phyloP scores from a whole-genome alignment of 2,113 vertebrate genomes.

The Albula glossodonta region DNA sequence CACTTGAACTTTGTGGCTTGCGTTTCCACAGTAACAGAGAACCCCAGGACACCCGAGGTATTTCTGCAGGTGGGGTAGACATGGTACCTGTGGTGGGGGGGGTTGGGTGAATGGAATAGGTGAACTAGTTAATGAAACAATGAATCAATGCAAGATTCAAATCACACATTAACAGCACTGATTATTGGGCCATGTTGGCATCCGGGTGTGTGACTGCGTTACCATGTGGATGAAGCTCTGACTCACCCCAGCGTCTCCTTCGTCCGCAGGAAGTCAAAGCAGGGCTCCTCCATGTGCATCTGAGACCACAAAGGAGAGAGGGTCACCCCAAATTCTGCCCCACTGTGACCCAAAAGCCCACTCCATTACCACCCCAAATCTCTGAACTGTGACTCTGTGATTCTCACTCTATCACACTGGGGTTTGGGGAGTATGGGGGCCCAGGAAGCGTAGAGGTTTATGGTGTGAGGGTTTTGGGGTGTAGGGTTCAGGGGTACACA shows the following conservation, averaged over 20 bases:
- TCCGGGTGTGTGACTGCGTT: not conserved
- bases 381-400: too few species aligned
- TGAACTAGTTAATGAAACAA: not conserved
- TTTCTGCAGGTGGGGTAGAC: slow-evolving; percentile 94
- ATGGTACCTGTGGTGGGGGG: slow-evolving; percentile 76
- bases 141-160: not conserved
- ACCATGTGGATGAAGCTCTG: not conserved
- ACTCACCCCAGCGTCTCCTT: slow-evolving; percentile 95
- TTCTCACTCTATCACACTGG: too few species aligned
- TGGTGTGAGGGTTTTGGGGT: too few species aligned
- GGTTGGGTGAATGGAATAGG: slow-evolving; percentile 2
- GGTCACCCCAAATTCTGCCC: not conserved
- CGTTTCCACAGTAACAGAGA: slow-evolving; percentile 92
- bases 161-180: too few species aligned
- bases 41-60: slow-evolving; percentile 92
- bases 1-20: slow-evolving; percentile 95
- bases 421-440: not conserved
- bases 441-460: too few species aligned
- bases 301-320: slow-evolving; percentile 57
- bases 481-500: too few species aligned
- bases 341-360: not conserved
- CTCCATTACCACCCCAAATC: too few species aligned
- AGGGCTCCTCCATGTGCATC: slow-evolving; percentile 99
- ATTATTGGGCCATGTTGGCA: too few species aligned
- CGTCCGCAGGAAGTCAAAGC: slow-evolving; percentile 95